Evolutionary conservation across 2,888 invertebrate genomes (phyloP).

Genomic region (Drosophila prostipennis): DNA sequence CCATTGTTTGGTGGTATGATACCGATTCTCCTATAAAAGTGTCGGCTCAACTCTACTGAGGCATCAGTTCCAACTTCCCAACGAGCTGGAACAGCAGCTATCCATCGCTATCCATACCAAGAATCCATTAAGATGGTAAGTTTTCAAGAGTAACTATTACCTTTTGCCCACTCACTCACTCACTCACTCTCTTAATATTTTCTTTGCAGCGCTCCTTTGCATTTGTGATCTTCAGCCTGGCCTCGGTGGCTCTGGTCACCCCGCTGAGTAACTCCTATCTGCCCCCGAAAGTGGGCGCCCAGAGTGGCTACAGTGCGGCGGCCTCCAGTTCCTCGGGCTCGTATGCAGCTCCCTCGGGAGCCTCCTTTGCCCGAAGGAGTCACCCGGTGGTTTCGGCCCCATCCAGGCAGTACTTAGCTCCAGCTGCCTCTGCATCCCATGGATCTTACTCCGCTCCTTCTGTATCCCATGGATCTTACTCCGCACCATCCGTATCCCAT

Average conservation of each 20-base stretch:
- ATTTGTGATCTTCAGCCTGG: constrained; percentile 46
- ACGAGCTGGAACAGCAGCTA: constrained; percentile 34
- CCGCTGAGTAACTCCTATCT: constrained; percentile 62
- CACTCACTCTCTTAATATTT: background rate
- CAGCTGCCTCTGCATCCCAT: constrained; percentile 21
- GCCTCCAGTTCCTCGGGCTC: constrained; percentile 33
- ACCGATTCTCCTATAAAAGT: constrained; percentile 63
- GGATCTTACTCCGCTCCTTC: constrained; percentile 19
- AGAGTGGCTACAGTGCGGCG: constrained; percentile 56
- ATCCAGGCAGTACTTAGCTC: constrained; percentile 35
- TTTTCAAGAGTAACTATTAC: background rate
- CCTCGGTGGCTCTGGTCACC: constrained; percentile 46
- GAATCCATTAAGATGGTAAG: constrained; percentile 57
- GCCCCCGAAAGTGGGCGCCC: constrained; percentile 60
- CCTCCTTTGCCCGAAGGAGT: constrained; percentile 9
- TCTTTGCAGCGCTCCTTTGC: constrained; percentile 50
- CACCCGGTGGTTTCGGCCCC: constrained; percentile 22
- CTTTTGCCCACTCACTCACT: background rate
- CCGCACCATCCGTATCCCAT: constrained; percentile 27
- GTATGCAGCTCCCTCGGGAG: constrained; percentile 39
- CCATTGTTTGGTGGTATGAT: constrained; percentile 45
- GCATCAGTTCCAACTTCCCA: constrained; percentile 61
- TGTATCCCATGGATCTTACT: constrained; percentile 11
- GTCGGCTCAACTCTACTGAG: constrained; percentile 25
- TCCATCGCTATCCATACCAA: background rate